phyloP scores from a whole-genome alignment of 2,113 vertebrate species.

The cattle (Bos taurus) region DNA sequence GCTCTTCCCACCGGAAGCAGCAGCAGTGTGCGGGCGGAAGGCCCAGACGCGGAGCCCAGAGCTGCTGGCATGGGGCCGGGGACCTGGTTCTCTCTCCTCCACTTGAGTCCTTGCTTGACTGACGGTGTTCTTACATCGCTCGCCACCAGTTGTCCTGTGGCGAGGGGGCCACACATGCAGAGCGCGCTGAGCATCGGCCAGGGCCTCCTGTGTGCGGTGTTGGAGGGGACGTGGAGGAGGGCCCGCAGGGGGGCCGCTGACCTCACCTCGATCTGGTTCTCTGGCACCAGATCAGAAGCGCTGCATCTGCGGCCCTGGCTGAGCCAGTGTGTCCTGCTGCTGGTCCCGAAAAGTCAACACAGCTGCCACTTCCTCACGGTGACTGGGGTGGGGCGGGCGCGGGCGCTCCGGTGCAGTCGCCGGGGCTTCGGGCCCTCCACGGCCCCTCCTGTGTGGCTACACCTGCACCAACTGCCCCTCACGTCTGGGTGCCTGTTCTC shows the following conservation, averaged over 20 bases:
- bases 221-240: background rate
- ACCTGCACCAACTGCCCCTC: background rate
- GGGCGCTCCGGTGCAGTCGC: background rate
- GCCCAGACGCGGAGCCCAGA: background rate
- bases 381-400: background rate
- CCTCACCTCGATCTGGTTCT: background rate
- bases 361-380: background rate
- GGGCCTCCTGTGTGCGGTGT: background rate
- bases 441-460: background rate
- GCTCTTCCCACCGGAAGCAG: background rate
- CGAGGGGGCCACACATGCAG: rapidly evolving
- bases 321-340: background rate
- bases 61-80: background rate
- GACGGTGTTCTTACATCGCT: background rate
- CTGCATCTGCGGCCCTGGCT: background rate
- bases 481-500: background rate
- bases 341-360: background rate
- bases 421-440: background rate
- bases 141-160: background rate
- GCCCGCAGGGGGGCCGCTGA: background rate
- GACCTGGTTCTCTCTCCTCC: background rate
- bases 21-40: background rate
- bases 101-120: background rate
- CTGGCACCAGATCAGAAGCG: background rate
- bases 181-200: background rate